phyloP scores from a whole-genome alignment of 2,888 invertebrate species.

The Coenonympha glycerion region DNA sequence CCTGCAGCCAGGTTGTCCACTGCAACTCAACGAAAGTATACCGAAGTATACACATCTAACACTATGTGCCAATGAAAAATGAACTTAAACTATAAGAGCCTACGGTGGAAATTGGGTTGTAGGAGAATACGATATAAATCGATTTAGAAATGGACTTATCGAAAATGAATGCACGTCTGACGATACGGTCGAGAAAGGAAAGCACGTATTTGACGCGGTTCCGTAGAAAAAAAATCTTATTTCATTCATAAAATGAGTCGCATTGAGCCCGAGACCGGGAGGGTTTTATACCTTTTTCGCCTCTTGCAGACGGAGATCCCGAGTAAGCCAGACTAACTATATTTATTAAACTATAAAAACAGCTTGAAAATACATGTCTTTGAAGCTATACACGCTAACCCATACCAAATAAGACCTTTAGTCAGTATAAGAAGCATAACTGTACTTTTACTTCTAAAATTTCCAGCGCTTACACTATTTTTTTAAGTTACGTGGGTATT shows the following conservation, averaged over 20 bases:
- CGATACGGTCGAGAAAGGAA: conserved; percentile 62
- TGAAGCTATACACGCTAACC: too few species aligned
- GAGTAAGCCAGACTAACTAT: too few species aligned
- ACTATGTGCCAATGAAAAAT: conserved; percentile 27
- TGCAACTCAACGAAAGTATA: conserved; percentile 50
- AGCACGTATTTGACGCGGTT: conserved; percentile 73
- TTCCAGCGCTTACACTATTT: too few species aligned
- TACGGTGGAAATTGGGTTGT: conserved; percentile 31
- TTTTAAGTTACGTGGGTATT: too few species aligned
- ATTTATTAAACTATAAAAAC: too few species aligned
- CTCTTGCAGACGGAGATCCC: conserved; percentile 34
- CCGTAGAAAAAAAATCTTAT: conserved; percentile 63
- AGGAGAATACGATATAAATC: conserved; percentile 31
- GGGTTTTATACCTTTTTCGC: conserved; percentile 43
- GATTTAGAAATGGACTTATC: conserved; percentile 44
- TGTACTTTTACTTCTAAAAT: too few species aligned
- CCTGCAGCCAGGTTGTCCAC: conserved; percentile 38
- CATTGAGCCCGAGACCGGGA: conserved; percentile 51
- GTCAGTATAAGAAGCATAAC: too few species aligned
- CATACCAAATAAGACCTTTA: too few species aligned
- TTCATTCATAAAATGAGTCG: conserved; percentile 75
- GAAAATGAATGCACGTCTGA: conserved; percentile 71
- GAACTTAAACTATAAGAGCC: conserved; percentile 11
- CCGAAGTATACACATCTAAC: conserved; percentile 37
- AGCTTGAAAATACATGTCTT: too few species aligned